These are phyloP conservation scores for Bradynema listronoti DNA, from an alignment of 1,140 invertebrate species.

Conservation along the genomic window DNA sequence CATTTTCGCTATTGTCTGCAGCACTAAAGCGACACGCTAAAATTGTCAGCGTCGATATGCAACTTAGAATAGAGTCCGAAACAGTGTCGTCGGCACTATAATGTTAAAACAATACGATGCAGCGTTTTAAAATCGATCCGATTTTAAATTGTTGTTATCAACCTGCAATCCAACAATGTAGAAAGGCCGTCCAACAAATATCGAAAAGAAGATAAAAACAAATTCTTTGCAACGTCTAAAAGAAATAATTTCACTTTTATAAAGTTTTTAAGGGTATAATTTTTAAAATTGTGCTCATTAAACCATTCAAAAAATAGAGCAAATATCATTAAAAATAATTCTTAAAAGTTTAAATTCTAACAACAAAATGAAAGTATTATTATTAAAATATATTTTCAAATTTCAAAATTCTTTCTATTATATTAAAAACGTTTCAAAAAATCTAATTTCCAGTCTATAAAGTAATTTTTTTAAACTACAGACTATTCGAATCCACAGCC, in stretches of 20 bases:
- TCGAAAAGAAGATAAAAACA: conserved; percentile 90
- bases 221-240: conserved; percentile 65
- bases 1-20: conserved; percentile 65
- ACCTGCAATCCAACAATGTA: conserved; percentile 82
- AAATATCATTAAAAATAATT: conserved; percentile 12
- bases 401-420: no score
- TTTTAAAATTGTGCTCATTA: no score
- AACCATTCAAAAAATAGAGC: conserved; percentile 44
- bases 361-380: no score
- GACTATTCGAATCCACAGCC: conserved; percentile 7
- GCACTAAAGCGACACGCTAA: conserved; percentile 71
- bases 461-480: no score
- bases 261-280: no score
- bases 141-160: conserved; percentile 18
- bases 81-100: conserved; percentile 78
- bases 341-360: no score
- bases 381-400: no score
- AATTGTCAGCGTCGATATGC: conserved; percentile 77
- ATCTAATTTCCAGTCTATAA: no score
- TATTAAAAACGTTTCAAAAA: no score
- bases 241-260: no score
- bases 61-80: conserved; percentile 79
- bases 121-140: neutral
- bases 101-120: conserved; percentile 8
- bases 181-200: conserved; percentile 81